phyloP scores from a whole-genome alignment of 2,113 vertebrate species.

The Pterocles burchelli region DNA sequence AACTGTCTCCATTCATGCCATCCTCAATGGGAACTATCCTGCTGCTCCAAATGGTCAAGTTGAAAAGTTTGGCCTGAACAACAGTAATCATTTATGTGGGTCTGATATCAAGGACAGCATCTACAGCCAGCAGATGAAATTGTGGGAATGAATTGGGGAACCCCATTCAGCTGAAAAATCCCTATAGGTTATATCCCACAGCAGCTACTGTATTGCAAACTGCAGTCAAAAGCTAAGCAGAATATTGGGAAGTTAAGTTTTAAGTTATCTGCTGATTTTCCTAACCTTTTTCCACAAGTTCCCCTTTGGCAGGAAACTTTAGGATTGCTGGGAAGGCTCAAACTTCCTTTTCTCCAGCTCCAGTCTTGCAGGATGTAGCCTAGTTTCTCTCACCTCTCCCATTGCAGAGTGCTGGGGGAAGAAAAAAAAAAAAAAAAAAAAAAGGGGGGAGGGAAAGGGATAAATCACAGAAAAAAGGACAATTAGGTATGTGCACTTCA shows the following conservation, averaged over 20 bases:
- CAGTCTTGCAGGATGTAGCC: neutral
- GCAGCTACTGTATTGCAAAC: neutral
- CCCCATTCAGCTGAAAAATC: neutral
- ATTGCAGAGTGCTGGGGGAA: neutral
- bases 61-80: neutral
- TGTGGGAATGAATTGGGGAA: neutral
- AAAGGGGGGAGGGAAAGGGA: neutral
- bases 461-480: neutral
- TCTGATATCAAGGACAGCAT: neutral
- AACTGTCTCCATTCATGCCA: conserved; percentile 35
- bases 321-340: neutral
- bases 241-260: neutral
- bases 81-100: neutral
- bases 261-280: neutral
- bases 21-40: conserved; percentile 24
- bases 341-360: neutral
- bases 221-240: neutral
- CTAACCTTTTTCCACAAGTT: neutral
- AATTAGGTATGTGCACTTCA: neutral
- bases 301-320: neutral
- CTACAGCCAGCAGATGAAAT: neutral
- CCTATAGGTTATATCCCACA: neutral
- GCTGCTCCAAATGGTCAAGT: neutral
- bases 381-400: neutral
- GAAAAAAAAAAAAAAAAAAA: too few relatives aligned